Evolutionary conservation across 2,888 invertebrate species (phyloP).

Genomic region (Disparrhopalites patrizii): DNA sequence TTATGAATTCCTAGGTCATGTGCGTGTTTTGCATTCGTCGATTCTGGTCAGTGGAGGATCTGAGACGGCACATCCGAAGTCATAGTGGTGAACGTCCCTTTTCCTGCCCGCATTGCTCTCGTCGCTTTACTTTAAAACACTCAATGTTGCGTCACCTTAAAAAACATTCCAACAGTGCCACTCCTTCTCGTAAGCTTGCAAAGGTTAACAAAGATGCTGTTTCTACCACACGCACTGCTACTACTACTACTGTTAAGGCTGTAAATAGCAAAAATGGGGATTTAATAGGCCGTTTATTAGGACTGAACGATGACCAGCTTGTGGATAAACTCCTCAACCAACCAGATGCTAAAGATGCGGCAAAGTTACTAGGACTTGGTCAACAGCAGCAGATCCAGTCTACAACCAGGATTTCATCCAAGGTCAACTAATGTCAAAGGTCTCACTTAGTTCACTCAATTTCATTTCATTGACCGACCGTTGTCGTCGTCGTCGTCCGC

Average conservation of each 20-base stretch:
- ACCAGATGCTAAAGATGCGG: slow-evolving; percentile 73
- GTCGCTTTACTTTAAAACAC: slow-evolving; percentile 87
- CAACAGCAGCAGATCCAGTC: slow-evolving; percentile 16
- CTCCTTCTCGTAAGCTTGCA: slow-evolving; percentile 56
- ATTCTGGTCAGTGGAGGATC: slow-evolving; percentile 92
- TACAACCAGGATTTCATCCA: slow-evolving; percentile 10
- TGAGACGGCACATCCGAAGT: slow-evolving; percentile 88
- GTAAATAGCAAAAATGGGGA: slow-evolving; percentile 55
- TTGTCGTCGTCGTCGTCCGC: too few relatives aligned
- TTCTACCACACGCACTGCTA: slow-evolving; percentile 49
- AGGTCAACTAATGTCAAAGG: slow-evolving; percentile 9
- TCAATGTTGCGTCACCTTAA: slow-evolving; percentile 90
- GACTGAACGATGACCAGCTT: slow-evolving; percentile 77
- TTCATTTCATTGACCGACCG: too few relatives aligned
- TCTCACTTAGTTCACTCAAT: background rate
- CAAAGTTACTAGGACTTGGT: slow-evolving; percentile 73
- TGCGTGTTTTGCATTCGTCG: slow-evolving; percentile 89
- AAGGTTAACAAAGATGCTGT: slow-evolving; percentile 50
- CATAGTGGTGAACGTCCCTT: slow-evolving; percentile 77
- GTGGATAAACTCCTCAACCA: slow-evolving; percentile 75
- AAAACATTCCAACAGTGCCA: slow-evolving; percentile 62
- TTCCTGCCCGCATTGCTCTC: slow-evolving; percentile 81
- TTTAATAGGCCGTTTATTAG: slow-evolving; percentile 82
- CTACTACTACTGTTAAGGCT: slow-evolving; percentile 57
- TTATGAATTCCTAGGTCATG: slow-evolving; percentile 65